Percentiles rank a stretch among this genome's conserved stretches.
These are phyloP conservation scores for Anseranas semipalmata DNA, from an alignment of 2,113 vertebrate species.

Conservation along the genomic window DNA sequence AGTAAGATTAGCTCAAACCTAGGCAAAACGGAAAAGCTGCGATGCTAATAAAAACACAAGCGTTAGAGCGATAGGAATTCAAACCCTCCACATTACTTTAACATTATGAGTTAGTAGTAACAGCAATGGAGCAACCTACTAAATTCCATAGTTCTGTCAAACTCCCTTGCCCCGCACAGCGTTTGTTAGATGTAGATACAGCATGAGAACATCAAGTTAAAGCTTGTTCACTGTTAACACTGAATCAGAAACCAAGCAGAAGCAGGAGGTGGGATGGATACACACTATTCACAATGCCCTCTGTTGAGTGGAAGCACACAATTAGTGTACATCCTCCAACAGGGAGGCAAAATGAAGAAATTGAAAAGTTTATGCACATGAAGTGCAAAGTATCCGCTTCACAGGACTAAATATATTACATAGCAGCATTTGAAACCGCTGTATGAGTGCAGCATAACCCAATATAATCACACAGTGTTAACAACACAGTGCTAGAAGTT, in stretches of 20 bases:
- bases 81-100: neutral
- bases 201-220: neutral
- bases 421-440: neutral
- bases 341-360: neutral
- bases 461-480: accelerated
- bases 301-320: accelerated
- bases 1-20: neutral
- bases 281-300: neutral
- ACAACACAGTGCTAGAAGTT: neutral
- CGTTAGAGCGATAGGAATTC: too few species aligned
- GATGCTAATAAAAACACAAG: neutral
- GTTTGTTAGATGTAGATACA: neutral
- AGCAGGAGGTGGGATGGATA: neutral
- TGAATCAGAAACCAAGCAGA: neutral
- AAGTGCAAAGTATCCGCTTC: neutral
- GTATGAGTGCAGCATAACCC: neutral
- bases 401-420: neutral
- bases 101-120: neutral
- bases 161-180: neutral
- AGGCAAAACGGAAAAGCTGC: neutral
- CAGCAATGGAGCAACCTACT: neutral
- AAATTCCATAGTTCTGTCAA: neutral
- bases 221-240: neutral
- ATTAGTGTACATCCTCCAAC: neutral
- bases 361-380: neutral